Conservation (phyloP, 2,113 vertebrate genomes). For the Mormyrus iriodes region DNA sequence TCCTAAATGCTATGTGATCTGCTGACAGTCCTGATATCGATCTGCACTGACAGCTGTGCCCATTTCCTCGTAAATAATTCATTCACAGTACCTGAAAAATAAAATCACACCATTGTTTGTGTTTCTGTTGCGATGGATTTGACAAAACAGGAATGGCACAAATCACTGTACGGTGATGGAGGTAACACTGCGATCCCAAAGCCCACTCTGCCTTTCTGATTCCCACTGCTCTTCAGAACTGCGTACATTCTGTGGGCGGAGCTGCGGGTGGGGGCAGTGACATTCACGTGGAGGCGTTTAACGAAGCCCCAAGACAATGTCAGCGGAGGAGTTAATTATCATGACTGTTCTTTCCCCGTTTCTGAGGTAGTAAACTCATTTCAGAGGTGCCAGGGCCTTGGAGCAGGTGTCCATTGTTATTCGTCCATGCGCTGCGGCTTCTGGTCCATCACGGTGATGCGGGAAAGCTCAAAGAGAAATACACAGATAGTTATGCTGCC, state of each 20-base stretch:
- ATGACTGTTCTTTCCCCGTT: neutral
- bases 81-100: neutral
- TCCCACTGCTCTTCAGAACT: neutral
- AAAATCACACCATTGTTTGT: neutral
- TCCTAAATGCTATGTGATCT: neutral
- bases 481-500: neutral
- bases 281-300: neutral
- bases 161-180: neutral
- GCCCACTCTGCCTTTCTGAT: neutral
- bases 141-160: neutral
- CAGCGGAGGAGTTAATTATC: neutral
- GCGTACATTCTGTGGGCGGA: neutral
- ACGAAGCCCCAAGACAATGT: neutral
- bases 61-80: neutral
- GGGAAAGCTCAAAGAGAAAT: neutral
- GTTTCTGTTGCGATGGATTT: neutral
- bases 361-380: neutral
- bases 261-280: neutral
- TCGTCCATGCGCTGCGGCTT: neutral
- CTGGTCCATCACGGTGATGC: neutral
- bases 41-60: neutral
- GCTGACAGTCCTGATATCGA: neutral
- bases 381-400: neutral
- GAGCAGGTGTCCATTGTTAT: neutral
- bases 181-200: neutral